These are phyloP conservation scores for Bergia puertoricense DNA, from an alignment of 92 coral and sea anemone genomes.

Conservation along the genomic window DNA sequence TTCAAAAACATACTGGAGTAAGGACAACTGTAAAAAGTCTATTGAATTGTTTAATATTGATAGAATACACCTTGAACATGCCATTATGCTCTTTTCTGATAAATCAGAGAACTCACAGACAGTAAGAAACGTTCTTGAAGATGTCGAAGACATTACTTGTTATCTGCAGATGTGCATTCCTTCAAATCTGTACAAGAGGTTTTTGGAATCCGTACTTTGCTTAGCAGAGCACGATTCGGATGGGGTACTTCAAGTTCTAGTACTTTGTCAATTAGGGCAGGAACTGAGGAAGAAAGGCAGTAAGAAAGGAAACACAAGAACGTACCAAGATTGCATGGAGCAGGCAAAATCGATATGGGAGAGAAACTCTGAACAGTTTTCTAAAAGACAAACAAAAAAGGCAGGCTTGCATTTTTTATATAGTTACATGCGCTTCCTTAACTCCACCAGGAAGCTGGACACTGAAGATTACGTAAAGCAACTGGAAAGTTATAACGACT, in stretches of 20 bases:
- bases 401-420: slow-evolving; percentile 35
- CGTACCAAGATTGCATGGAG: slow-evolving; percentile 26
- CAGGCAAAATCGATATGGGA: not conserved
- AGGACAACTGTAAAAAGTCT: slow-evolving; percentile 16
- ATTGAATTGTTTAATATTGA: slow-evolving; percentile 32
- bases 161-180: slow-evolving; percentile 47
- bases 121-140: not conserved
- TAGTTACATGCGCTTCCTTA: slow-evolving; percentile 28
- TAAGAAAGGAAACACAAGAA: slow-evolving; percentile 2
- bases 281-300: slow-evolving; percentile 22
- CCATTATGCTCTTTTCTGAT: not conserved
- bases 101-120: not conserved
- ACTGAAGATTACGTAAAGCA: not conserved
- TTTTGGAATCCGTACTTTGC: not conserved
- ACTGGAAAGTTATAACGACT: not conserved
- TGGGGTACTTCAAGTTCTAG: slow-evolving; percentile 4
- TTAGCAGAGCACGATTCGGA: not conserved
- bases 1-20: not conserved
- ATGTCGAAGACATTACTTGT: not conserved
- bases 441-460: not conserved
- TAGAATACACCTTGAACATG: slow-evolving; percentile 48
- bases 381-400: not conserved
- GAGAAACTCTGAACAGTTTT: not conserved
- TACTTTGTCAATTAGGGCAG: slow-evolving; percentile 42
- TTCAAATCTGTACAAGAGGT: slow-evolving; percentile 3